These are phyloP conservation scores for Brachyhypopomus occidentalis DNA, from an alignment of 2,113 vertebrate species.

Conservation along the genomic window DNA sequence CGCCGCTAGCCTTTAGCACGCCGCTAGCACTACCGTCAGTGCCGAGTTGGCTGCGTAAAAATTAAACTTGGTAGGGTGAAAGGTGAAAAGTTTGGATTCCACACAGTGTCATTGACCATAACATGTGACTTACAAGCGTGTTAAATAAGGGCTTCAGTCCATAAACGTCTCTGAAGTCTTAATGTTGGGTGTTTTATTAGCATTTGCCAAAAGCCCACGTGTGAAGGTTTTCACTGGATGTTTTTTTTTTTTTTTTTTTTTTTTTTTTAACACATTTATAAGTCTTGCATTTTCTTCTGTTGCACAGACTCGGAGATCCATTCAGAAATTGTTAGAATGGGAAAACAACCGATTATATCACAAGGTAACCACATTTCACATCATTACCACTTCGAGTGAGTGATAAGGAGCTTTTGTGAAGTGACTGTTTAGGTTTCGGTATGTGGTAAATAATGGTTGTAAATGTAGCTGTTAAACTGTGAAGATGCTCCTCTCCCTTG, in stretches of 20 bases:
- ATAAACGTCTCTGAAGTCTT: constrained; percentile 64
- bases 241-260: constrained; percentile 43
- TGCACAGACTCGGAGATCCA: constrained; percentile 91
- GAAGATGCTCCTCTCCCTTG: constrained; percentile 53
- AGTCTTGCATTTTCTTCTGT: constrained; percentile 53
- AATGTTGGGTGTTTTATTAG: constrained; percentile 60
- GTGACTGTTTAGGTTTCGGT: constrained; percentile 43
- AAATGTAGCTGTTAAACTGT: constrained; percentile 61
- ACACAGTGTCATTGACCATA: constrained; percentile 63
- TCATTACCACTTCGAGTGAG: not conserved
- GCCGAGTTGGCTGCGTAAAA: constrained; percentile 50
- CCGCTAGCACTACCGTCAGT: constrained; percentile 50
- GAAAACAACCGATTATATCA: constrained; percentile 99
- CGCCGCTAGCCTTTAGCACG: constrained; percentile 60
- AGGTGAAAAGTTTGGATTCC: constrained; percentile 62
- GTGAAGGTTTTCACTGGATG: constrained; percentile 43
- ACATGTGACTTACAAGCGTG: constrained; percentile 72
- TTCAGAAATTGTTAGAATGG: constrained; percentile 98
- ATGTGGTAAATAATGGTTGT: constrained; percentile 57
- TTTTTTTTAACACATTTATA: constrained; percentile 19
- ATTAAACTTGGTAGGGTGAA: constrained; percentile 51
- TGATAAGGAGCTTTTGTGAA: constrained; percentile 40
- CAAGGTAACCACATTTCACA: constrained; percentile 80
- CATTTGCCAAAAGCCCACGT: constrained; percentile 61
- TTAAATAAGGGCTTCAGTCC: constrained; percentile 68